Conservation (phyloP, 1,140 invertebrate species). For the Drosophila truncata region DNA sequence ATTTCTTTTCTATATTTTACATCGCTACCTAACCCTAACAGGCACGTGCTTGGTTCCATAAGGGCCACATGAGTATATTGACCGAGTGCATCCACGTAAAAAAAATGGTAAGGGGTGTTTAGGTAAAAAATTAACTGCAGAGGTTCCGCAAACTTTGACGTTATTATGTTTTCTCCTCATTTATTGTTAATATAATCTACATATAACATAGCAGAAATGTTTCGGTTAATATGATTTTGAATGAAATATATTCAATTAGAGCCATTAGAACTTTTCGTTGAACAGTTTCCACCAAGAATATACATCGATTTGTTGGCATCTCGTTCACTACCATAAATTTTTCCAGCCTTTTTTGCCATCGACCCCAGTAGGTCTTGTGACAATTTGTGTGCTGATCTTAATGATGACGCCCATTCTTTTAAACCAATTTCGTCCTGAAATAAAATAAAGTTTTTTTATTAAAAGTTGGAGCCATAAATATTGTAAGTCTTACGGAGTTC, state of each 20-base stretch:
- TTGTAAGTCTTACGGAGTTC: conserved; percentile 90
- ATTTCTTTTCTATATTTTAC: too few species aligned
- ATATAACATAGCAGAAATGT: conserved; percentile 8
- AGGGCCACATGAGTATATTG: too few species aligned
- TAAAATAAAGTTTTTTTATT: conserved; percentile 29
- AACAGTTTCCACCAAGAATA: conserved; percentile 76
- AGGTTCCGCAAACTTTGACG: neutral
- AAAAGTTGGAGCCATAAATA: neutral
- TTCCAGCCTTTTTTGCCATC: conserved; percentile 98
- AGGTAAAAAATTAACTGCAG: neutral
- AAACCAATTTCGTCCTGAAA: conserved; percentile 96
- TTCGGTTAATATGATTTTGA: conserved; percentile 5
- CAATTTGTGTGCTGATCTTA: conserved; percentile 96
- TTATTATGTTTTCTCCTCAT: conserved; percentile 6
- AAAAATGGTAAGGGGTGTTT: too few species aligned
- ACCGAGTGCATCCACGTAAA: too few species aligned
- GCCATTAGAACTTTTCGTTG: conserved; percentile 80
- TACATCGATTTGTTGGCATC: conserved; percentile 81
- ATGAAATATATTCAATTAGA: conserved; percentile 69
- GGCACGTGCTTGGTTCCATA: too few species aligned
- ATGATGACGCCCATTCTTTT: conserved; percentile 96
- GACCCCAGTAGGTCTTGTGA: conserved; percentile 96
- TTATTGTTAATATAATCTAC: conserved; percentile 10
- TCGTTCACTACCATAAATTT: conserved; percentile 95
- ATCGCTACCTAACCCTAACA: too few species aligned